Evolutionary conservation across 2,888 invertebrate species (phyloP).

Genomic region (Andrena trimmerana): DNA sequence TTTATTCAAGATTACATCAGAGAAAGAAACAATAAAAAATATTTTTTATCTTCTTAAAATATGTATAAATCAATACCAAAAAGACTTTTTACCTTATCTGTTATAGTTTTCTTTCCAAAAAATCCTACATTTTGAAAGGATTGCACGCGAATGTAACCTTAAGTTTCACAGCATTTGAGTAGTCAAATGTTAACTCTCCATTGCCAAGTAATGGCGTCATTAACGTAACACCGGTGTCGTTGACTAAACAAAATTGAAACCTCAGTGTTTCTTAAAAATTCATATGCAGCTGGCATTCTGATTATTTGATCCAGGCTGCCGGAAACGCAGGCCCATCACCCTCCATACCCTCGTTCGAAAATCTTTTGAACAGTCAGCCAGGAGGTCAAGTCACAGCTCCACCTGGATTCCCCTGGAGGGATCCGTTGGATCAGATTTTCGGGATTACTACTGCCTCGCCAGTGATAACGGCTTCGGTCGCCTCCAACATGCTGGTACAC

Average conservation of each 20-base stretch:
- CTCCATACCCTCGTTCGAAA: slow-evolving; percentile 73
- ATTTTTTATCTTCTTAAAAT: too few species aligned
- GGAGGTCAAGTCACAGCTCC: slow-evolving; percentile 76
- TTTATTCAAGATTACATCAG: too few species aligned
- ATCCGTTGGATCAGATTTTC: slow-evolving; percentile 83
- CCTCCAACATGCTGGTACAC: slow-evolving; percentile 80
- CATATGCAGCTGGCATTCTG: neutral
- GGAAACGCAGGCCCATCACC: slow-evolving; percentile 73
- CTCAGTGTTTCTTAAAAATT: neutral
- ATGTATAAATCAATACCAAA: too few species aligned
- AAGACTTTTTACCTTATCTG: too few species aligned
- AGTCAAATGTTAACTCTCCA: too few species aligned
- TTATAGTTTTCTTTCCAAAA: too few species aligned
- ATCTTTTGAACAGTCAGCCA: slow-evolving; percentile 74
- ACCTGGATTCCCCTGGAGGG: slow-evolving; percentile 82
- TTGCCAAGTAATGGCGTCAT: neutral
- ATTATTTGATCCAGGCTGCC: slow-evolving; percentile 69
- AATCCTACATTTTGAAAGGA: too few species aligned
- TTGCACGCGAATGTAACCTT: too few species aligned
- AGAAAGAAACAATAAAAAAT: too few species aligned
- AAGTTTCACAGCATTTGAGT: too few species aligned
- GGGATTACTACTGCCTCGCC: slow-evolving; percentile 82
- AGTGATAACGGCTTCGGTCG: slow-evolving; percentile 79
- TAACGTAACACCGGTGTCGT: neutral
- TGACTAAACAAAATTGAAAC: neutral